Base-by-base conservation (phyloP, 2,888 invertebrate genomes). In the Polia nebulosa region DNA sequence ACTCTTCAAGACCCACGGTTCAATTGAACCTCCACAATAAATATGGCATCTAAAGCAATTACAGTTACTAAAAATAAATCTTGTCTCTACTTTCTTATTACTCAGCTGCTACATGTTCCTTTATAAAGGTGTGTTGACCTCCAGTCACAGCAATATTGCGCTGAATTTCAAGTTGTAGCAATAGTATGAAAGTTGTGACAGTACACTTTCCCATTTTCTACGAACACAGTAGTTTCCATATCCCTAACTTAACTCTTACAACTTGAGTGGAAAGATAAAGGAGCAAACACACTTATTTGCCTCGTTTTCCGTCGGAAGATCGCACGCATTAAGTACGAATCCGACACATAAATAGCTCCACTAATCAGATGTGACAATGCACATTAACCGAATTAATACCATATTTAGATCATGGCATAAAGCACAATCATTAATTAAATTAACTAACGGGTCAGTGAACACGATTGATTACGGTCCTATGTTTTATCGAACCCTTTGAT, bases 401-500 rank as follows among this genome's bases (percentile, higher is more conserved):
- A 78, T 78, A 78, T 78, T 78, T 78, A 75, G 77, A 78, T 75
- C 76, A 56, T 53, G 9, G 66, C 44, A 61, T 67, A 71, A 62
- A 80, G 64, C 70, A 70, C 66, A 74, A 66, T 62, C 81, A 77
- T 79, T 83, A 81, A 83, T 79, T 79, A 58, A 73, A 82, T 82
- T 79, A 81, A 63, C 58, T 71, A 58, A 70, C 83, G 79, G 81
- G 66, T 75, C 81, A 82, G 59, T 83, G 81, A 77, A 69, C 77
- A 65, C 64, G 58, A 77, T 65, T 83, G 81, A 77, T 79, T 81
- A 67, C 58, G 78, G 69, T 68, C 69, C 69, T 65, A 53, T 78
- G 57, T 78, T 70, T 78, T 73, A 73, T 65, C 72, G 57, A 69
- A 72, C 59, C 74, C 78, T 80, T 80, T 74, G 71, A 80, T 78